Base-by-base conservation (phyloP, 2,888 invertebrate species). In the Andrena chrysosceles region DNA sequence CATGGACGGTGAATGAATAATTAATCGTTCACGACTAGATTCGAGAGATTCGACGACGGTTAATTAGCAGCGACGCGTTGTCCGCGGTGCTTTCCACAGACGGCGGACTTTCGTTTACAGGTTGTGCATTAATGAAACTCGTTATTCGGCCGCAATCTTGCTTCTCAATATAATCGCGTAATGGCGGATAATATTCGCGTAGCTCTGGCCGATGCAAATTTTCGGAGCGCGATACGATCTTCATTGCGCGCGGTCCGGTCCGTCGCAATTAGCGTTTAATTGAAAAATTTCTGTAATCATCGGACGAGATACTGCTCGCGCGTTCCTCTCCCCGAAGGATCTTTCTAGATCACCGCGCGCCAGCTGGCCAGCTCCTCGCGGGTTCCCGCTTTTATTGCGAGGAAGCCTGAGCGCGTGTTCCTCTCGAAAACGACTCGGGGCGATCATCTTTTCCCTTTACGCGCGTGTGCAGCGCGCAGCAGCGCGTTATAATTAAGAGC, bases 221-320 rank as follows among this genome's bases (percentile, higher is more conserved):
- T 77, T 74, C 67, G 29, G 59, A 35, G 54, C 42, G 33, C 72
- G 83, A 72, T 84, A 74, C 73, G 59, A 86, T 86, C 86, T 86
- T 56, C 81, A 73, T 84, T 68, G 79, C 66, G 59, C 23, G 42
- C 42, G 33, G 31, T 29, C 20, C 54, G 49, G 60, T 60, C 64
- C 73, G 69, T 81, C 67, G 76, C 81, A 87, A 87, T 87, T 87
- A 83, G 72, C 76, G 84, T 84, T 76, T 87, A 84, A 87, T 83
- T 85, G 78, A 87, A 88, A 85, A 77, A 75, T 86, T 56, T 67
- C 60, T 52, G 35, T 77, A 83, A 85, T 77, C 80, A 77, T 29
- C 60, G 29, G 2, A 31, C 13, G 54, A 60, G 77, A 77, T 70
- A 31, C 29, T 48, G 59, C 56, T 68, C 59, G 10, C 31, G 35